Evolutionary conservation across 2,113 vertebrate genomes (phyloP).

Genomic region (Leptocoma aspasia): DNA sequence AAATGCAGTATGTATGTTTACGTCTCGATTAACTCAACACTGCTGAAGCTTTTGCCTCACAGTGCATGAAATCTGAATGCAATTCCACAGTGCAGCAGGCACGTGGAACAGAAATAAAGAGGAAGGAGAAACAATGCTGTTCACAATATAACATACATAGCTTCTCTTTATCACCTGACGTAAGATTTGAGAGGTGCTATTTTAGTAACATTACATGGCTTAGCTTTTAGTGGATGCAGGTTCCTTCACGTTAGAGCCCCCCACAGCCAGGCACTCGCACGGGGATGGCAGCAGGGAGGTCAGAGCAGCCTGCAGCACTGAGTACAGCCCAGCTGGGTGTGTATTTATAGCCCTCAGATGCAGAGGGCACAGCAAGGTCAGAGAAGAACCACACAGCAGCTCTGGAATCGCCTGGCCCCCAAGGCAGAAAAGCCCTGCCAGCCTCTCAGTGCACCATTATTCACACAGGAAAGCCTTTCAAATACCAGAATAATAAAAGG

Average conservation of each 20-base stretch:
- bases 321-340: not conserved
- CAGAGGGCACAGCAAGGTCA: not conserved
- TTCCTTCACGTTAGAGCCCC: not conserved
- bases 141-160: not conserved
- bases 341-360: not conserved
- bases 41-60: not conserved
- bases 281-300: not conserved
- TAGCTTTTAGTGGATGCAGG: not conserved
- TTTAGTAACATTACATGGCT: not conserved
- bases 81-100: not conserved
- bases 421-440: not conserved
- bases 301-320: not conserved
- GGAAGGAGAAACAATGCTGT: not conserved
- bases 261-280: accelerated
- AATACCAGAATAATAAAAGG: not conserved
- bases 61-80: not conserved
- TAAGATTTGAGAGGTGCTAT: not conserved
- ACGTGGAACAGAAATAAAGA: not conserved
- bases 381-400: not conserved
- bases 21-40: not conserved
- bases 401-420: accelerated
- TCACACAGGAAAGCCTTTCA: not conserved
- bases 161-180: not conserved
- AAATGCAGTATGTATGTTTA: not conserved
- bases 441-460: not conserved